phyloP scores from a whole-genome alignment of 2,888 invertebrate species.

The Eubasilissa splendida region DNA sequence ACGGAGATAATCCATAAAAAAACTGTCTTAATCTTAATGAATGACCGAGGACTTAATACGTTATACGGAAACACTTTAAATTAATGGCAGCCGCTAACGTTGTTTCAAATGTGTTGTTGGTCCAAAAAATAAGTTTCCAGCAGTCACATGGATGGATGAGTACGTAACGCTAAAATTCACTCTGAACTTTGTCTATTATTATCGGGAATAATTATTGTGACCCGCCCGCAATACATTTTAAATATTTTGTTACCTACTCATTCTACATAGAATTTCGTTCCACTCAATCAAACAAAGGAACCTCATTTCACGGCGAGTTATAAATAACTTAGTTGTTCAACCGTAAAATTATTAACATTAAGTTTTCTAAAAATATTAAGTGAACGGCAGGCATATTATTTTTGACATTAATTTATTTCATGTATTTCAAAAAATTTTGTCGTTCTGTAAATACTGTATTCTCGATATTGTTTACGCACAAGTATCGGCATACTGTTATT shows the following conservation, averaged over 20 bases:
- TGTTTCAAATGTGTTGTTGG: neutral
- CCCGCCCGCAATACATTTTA: too few species aligned
- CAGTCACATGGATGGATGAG: too few species aligned
- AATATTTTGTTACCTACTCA: too few species aligned
- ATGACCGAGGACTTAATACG: neutral
- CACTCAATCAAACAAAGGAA: neutral
- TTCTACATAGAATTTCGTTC: too few species aligned
- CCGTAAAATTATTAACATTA: neutral
- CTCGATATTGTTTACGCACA: neutral
- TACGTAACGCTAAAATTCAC: too few species aligned
- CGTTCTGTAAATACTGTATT: neutral
- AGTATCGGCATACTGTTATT: neutral
- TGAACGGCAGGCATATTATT: too few species aligned
- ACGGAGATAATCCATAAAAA: neutral
- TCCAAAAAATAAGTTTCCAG: neutral
- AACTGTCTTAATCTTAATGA: constrained; percentile 10
- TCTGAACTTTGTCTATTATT: too few species aligned
- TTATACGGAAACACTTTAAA: neutral
- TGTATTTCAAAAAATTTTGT: neutral
- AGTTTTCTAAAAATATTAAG: neutral
- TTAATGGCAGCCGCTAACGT: neutral
- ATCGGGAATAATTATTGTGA: too few species aligned
- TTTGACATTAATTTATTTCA: too few species aligned
- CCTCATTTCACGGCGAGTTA: neutral
- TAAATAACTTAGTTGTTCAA: neutral